phyloP scores from a whole-genome alignment of 2,888 invertebrate species.

The Digitonthophagus gazella region DNA sequence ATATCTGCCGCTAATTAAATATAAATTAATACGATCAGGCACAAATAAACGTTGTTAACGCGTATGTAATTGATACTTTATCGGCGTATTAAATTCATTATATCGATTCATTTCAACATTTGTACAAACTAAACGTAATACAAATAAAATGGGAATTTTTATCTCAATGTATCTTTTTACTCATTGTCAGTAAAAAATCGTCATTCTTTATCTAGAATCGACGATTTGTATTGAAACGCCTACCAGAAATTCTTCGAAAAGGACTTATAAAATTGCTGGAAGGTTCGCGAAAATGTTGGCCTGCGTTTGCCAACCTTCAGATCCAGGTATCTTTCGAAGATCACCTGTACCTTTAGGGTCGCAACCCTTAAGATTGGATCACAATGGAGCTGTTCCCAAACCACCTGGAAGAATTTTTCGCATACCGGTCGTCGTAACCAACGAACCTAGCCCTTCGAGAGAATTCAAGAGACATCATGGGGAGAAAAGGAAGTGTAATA shows the following conservation, averaged over 20 bases:
- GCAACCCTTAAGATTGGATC: constrained; percentile 44
- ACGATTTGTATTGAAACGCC: neutral
- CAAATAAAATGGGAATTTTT: neutral
- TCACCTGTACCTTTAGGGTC: constrained; percentile 54
- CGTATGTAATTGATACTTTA: neutral
- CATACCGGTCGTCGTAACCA: constrained; percentile 38
- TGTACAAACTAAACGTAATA: too few species aligned
- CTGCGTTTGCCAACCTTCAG: constrained; percentile 66
- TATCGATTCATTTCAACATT: too few species aligned
- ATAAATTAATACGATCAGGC: neutral
- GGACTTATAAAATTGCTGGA: constrained; percentile 1
- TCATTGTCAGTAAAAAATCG: too few species aligned
- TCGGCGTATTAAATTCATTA: neutral
- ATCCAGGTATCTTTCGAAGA: constrained; percentile 59
- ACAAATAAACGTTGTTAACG: neutral
- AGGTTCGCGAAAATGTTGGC: constrained; percentile 59
- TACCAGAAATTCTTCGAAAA: neutral
- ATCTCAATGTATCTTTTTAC: neutral
- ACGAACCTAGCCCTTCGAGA: constrained; percentile 34
- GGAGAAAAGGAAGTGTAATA: constrained; percentile 24
- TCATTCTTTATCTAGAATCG: neutral
- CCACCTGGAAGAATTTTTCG: constrained; percentile 42
- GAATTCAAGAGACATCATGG: constrained; percentile 15
- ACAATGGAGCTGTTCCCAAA: constrained; percentile 40
- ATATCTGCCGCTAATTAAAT: too few species aligned